Percentiles rank a stretch among this genome's conserved stretches.
These are phyloP conservation scores for Petaurus breviceps DNA, from an alignment of 2,113 vertebrate genomes.

Conservation along the genomic window DNA sequence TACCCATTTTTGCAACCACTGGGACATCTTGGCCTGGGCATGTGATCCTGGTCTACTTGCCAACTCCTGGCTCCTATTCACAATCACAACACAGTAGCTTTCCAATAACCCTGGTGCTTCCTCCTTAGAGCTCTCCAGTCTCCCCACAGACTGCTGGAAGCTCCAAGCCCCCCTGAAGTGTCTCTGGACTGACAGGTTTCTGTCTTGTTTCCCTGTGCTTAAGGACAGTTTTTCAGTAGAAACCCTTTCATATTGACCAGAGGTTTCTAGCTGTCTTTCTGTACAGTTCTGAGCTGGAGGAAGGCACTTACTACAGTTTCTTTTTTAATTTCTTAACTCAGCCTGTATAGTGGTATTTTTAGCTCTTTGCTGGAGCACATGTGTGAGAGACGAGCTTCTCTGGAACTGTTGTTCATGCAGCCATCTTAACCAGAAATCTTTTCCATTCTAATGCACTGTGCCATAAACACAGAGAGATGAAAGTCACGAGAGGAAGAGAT, in stretches of 20 bases:
- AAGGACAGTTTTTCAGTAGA: background rate
- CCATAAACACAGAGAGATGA: background rate
- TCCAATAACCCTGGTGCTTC: background rate
- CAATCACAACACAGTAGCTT: background rate
- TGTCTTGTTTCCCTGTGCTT: background rate
- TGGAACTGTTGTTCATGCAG: background rate
- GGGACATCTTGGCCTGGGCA: background rate
- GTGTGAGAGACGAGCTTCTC: background rate
- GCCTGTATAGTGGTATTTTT: background rate
- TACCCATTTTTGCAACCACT: background rate
- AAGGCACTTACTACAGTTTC: background rate
- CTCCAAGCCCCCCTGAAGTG: background rate
- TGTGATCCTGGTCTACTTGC: background rate
- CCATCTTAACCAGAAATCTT: background rate
- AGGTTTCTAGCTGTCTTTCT: background rate
- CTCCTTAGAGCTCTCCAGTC: background rate
- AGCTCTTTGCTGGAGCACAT: background rate
- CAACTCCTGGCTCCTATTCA: background rate
- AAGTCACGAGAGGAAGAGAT: background rate
- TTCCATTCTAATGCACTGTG: background rate
- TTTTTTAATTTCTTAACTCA: background rate
- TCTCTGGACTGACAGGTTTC: background rate
- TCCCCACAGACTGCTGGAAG: background rate
- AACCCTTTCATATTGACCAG: background rate
- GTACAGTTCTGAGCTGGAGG: background rate